Base-by-base conservation (phyloP, 2,888 invertebrate genomes). In the Coleophora flavipennella region DNA sequence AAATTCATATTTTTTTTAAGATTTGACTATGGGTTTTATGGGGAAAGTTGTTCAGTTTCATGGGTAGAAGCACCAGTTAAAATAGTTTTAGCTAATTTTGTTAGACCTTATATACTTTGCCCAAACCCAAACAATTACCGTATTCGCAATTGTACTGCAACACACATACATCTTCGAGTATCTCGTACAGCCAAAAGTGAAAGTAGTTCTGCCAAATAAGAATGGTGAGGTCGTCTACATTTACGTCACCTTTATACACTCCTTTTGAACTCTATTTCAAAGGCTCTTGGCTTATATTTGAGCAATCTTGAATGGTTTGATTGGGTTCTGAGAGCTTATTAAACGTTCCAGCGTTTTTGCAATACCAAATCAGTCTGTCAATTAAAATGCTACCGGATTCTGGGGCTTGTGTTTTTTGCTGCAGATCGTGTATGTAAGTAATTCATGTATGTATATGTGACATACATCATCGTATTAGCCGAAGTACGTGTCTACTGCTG, bases 201-300 rank as follows among this genome's bases (percentile, higher is more conserved):
- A 73, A 73, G 73, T 67, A 41, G 61, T 53, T 49, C 49, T 50
- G 44, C 69, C 69, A 63, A 72, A 71, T 62, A 61, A 55, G 63
- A 59, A 60, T 56, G 42, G 55, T 48, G 53, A 63, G 69, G 70
- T 62, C 66, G 60, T 35, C 49, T 36, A 45, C 44, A 43, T 46
- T 72, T 70, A 63, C 69, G 56, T 68, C 65, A 70, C 38, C 36
- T 34, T 33, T 36, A 36, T 38, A 35, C 42, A 28, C 39, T 39
- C 29, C 41, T 37, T 34, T n/a, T 25, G 31, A 33, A 46, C 50
- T 39, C 42, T 55, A 51, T 44, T 25, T 2, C 32, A 0, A 36
- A 14, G 33, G 8, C 1, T 33, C 48, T 48, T n/a, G 40, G 44
- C 35, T 35, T 9, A 39, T 33, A 43, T 40, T 50, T 14, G 38